Evolutionary conservation across 2,113 vertebrate species (phyloP).

Genomic region (Aphyosemion australe): DNA sequence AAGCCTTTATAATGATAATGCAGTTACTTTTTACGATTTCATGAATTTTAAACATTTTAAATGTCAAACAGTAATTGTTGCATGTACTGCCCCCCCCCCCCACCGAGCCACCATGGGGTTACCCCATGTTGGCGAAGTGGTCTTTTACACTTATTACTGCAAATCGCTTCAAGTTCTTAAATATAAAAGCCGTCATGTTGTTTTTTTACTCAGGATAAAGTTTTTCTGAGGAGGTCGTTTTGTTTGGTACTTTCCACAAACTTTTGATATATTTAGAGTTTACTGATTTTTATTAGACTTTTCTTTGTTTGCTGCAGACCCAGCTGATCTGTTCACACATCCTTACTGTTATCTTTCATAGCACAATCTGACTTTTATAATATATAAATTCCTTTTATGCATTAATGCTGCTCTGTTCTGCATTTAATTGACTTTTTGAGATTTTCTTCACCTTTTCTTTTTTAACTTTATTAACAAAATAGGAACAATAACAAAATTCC

Average conservation of each 20-base stretch:
- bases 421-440: too few species aligned
- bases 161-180: slow-evolving; percentile 7
- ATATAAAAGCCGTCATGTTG: background rate
- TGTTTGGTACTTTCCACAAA: background rate
- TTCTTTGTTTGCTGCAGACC: too few species aligned
- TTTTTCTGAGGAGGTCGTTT: background rate
- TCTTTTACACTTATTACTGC: background rate
- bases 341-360: too few species aligned
- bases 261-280: slow-evolving; percentile 1
- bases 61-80: background rate
- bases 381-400: too few species aligned
- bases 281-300: too few species aligned
- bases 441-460: too few species aligned
- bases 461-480: too few species aligned
- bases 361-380: too few species aligned
- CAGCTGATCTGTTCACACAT: too few species aligned
- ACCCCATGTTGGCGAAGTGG: background rate
- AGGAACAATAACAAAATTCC: too few species aligned
- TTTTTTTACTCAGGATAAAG: background rate
- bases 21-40: background rate
- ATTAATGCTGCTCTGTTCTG: too few species aligned
- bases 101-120: background rate
- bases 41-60: slow-evolving; percentile 15
- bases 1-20: background rate
- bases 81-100: background rate